A percentile compares a stretch with the other conserved stretches of the same genome.
These are phyloP conservation scores for Drosophila sturtevanti DNA, from an alignment of 1,140 invertebrate genomes.

Conservation along the genomic window DNA sequence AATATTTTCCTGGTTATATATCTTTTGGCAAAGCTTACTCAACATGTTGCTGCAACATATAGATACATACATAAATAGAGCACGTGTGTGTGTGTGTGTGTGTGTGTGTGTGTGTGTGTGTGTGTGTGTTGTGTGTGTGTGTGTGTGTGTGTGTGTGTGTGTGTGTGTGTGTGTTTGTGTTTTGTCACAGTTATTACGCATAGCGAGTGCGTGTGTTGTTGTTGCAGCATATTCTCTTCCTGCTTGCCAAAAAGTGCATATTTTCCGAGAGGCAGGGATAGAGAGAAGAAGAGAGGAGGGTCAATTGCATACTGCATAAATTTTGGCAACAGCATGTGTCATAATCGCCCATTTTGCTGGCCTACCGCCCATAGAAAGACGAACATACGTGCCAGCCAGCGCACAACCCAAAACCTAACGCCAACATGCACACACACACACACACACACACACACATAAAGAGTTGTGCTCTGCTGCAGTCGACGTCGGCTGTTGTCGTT, in stretches of 20 bases:
- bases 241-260: conserved; percentile 6
- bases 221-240: conserved; percentile 3
- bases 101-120: background rate
- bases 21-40: conserved; percentile 12
- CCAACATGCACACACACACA: conserved; percentile 40
- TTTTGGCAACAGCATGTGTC: conserved; percentile 66
- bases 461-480: conserved; percentile 30
- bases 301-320: conserved; percentile 20
- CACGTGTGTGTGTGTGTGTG: background rate
- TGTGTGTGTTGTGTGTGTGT: background rate
- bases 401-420: conserved; percentile 35
- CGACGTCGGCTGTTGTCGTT: conserved; percentile 82
- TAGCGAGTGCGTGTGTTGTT: conserved; percentile 5
- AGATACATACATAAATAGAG: too few relatives aligned
- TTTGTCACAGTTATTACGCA: conserved; percentile 44
- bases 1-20: conserved; percentile 3
- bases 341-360: conserved; percentile 48
- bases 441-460: background rate
- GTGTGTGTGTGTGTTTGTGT: background rate
- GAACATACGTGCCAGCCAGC: conserved; percentile 57
- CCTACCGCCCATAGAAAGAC: conserved; percentile 4
- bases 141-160: background rate
- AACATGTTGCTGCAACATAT: conserved; percentile 48
- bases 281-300: background rate
- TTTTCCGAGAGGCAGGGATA: background rate